Evolutionary conservation across 2,888 invertebrate genomes (phyloP).

Genomic region (Pycnomerus fuliginosus): DNA sequence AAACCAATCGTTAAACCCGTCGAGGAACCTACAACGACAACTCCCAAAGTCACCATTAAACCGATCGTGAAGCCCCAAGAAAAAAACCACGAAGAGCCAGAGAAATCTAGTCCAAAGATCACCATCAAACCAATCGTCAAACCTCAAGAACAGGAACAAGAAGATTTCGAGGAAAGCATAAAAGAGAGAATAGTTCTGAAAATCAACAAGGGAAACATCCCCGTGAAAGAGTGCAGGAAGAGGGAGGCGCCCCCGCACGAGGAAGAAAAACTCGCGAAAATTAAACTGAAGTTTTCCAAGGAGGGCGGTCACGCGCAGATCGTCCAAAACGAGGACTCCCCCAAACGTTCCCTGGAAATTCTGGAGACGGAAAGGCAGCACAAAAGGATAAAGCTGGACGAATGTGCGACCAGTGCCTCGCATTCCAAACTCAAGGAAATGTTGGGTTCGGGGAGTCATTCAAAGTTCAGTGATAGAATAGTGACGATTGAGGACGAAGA

Average conservation of each 20-base stretch:
- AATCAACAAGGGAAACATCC: slow-evolving; percentile 60
- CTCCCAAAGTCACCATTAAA: slow-evolving; percentile 53
- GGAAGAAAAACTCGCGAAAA: slow-evolving; percentile 54
- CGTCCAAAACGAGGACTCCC: slow-evolving; percentile 33
- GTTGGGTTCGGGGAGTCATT: slow-evolving; percentile 7
- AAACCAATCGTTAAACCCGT: slow-evolving; percentile 57
- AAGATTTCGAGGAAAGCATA: slow-evolving; percentile 43
- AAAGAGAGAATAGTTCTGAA: slow-evolving; percentile 62
- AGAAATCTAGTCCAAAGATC: slow-evolving; percentile 54
- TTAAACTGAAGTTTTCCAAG: slow-evolving; percentile 58
- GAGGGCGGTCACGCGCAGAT: slow-evolving; percentile 50
- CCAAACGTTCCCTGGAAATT: slow-evolving; percentile 22
- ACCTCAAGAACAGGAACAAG: too few species aligned
- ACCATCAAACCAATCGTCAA: slow-evolving; percentile 55
- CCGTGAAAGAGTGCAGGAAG: slow-evolving; percentile 38
- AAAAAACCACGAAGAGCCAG: slow-evolving; percentile 30
- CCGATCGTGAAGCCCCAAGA: slow-evolving; percentile 48
- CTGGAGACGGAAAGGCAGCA: slow-evolving; percentile 20
- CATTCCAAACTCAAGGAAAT: slow-evolving; percentile 30
- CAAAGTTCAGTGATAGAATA: slow-evolving; percentile 1
- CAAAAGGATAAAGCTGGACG: slow-evolving; percentile 13
- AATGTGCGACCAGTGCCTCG: slow-evolving; percentile 3
- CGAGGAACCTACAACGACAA: too few species aligned
- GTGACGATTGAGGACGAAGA: slow-evolving; percentile 18
- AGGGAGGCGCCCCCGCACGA: slow-evolving; percentile 40